A percentile compares a stretch with the other conserved stretches of the same genome.
Evolutionary conservation across 2,797 vertebrate genomes (phyloP).

Genomic region (Melanotaenia parkinsoni): DNA sequence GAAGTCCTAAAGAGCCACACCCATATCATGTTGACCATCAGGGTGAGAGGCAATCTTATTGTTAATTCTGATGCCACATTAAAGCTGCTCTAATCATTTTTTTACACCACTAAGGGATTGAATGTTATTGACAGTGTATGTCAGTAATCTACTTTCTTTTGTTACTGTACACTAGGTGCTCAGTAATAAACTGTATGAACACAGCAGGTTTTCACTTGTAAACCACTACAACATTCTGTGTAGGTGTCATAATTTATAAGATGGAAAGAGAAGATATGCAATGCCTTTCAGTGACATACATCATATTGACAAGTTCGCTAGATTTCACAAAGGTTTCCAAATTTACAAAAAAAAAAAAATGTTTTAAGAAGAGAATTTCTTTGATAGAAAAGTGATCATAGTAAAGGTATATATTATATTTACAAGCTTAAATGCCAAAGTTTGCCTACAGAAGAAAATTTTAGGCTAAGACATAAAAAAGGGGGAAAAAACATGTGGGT

Average conservation of each 20-base stretch:
- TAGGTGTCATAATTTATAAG: too few species aligned
- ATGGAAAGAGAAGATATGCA: not conserved
- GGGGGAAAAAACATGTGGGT: too few species aligned
- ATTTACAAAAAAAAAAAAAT: too few species aligned
- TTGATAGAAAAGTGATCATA: too few species aligned
- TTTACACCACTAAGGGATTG: not conserved
- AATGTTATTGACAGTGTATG: not conserved
- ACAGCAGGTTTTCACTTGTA: too few species aligned
- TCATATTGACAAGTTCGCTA: not conserved
- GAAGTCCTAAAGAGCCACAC: conserved; percentile 97
- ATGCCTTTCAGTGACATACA: not conserved
- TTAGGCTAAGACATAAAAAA: not conserved
- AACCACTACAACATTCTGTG: too few species aligned
- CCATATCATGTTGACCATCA: conserved; percentile 95
- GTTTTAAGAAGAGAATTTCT: too few species aligned
- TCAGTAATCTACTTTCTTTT: not conserved
- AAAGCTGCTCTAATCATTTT: not conserved
- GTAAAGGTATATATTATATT: too few species aligned
- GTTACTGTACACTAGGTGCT: not conserved
- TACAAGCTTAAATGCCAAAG: too few species aligned
- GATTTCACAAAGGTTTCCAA: too few species aligned
- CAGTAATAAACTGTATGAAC: too few species aligned
- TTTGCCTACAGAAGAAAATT: not conserved
- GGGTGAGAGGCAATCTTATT: conserved; percentile 79
- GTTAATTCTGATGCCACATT: not conserved